These are phyloP conservation scores for Lytechinus variegatus DNA, from an alignment of 35 echinoderm and acorn worm genomes.

Conservation along the genomic window DNA sequence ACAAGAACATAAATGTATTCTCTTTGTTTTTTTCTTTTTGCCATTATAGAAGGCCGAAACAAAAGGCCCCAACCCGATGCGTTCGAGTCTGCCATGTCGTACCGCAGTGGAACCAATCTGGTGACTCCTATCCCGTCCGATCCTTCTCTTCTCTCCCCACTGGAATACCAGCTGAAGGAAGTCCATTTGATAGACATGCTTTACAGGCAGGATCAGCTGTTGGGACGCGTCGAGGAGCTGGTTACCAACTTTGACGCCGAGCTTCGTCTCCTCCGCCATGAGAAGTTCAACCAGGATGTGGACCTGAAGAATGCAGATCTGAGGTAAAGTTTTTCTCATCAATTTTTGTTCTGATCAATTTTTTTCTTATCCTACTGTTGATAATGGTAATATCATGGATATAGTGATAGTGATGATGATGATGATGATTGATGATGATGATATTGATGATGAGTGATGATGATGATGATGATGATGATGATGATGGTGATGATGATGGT, in stretches of 20 bases:
- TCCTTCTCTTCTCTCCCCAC: constrained; percentile 54
- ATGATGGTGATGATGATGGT: too few relatives aligned
- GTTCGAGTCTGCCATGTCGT: constrained; percentile 64
- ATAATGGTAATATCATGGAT: too few relatives aligned
- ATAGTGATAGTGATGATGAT: too few relatives aligned
- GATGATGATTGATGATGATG: too few relatives aligned
- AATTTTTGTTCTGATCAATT: too few relatives aligned
- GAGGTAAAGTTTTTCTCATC: constrained; percentile 56
- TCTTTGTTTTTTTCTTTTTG: background rate
- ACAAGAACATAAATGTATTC: too few relatives aligned
- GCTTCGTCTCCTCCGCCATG: constrained; percentile 85
- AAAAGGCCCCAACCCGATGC: constrained; percentile 50
- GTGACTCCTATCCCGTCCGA: constrained; percentile 32
- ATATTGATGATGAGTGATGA: too few relatives aligned
- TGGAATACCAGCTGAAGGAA: constrained; percentile 83
- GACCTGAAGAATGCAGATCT: constrained; percentile 97
- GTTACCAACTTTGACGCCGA: constrained; percentile 93
- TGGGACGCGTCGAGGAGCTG: constrained; percentile 70
- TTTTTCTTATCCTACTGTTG: too few relatives aligned
- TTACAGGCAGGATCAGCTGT: constrained; percentile 79
- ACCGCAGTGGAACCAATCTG: constrained; percentile 17
- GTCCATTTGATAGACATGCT: constrained; percentile 79
- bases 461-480: too few relatives aligned
- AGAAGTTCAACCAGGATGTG: constrained; percentile 85
- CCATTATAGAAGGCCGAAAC: background rate